Conservation (phyloP, 2,888 invertebrate genomes). For the Argynnis bischoffii region DNA sequence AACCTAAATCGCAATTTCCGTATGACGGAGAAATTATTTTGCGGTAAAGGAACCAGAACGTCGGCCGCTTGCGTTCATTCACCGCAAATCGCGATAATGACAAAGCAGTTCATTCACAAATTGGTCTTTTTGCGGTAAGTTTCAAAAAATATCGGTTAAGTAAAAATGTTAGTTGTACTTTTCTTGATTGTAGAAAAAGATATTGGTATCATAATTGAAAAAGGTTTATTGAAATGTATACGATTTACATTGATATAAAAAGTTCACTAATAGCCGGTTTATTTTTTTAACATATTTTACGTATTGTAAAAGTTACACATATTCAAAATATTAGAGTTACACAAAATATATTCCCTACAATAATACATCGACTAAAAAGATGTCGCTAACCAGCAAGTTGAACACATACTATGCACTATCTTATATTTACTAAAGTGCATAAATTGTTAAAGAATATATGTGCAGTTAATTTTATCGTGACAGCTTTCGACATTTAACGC, state of each 20-base stretch:
- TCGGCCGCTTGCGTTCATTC: constrained; percentile 51
- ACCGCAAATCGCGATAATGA: constrained; percentile 48
- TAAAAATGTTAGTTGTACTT: no score
- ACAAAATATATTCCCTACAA: not conserved
- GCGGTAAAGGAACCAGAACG: constrained; percentile 48
- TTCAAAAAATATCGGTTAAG: not conserved
- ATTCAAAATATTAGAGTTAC: no score
- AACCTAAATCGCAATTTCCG: constrained; percentile 56
- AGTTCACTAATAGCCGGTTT: no score
- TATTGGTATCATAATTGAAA: no score
- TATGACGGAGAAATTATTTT: constrained; percentile 50
- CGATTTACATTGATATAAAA: no score
- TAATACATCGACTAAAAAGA: not conserved
- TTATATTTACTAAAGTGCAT: constrained; percentile 4
- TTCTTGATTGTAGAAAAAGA: no score
- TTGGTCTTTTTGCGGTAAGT: constrained; percentile 22
- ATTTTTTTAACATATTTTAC: no score
- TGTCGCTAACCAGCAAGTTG: not conserved
- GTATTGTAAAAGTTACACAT: no score
- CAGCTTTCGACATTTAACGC: constrained; percentile 26
- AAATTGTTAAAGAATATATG: constrained; percentile 11
- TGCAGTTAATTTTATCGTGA: constrained; percentile 30
- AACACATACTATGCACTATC: not conserved
- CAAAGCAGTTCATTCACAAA: constrained; percentile 36
- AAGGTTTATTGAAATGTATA: no score